Percentiles rank a stretch among this genome's conserved stretches.
Conservation (phyloP, 2,888 invertebrate genomes). For the Blomia tropicalis region DNA sequence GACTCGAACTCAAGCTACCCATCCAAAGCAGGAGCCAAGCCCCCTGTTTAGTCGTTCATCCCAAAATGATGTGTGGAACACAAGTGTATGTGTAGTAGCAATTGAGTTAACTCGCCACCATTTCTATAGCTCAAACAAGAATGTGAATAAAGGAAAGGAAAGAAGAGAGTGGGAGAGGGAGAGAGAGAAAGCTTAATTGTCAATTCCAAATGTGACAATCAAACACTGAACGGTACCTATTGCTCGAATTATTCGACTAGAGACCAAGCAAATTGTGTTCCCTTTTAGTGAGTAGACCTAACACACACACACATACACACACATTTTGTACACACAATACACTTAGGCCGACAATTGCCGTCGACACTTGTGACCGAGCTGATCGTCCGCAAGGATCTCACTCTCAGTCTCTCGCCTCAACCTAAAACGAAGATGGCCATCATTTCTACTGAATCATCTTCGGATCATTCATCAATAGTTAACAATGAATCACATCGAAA, state of each 20-base stretch:
- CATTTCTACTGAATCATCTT: neutral
- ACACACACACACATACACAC: too few species aligned
- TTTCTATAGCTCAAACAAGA: too few species aligned
- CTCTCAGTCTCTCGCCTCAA: too few species aligned
- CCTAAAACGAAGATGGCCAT: neutral
- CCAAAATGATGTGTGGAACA: neutral
- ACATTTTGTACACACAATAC: too few species aligned
- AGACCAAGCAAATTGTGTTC: neutral
- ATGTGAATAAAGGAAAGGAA: too few species aligned
- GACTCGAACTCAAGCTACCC: conserved; percentile 6
- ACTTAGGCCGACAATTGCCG: conserved; percentile 9
- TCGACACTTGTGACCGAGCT: conserved; percentile 11
- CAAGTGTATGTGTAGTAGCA: conserved; percentile 12
- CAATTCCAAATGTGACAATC: conserved; percentile 13
- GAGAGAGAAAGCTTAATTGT: neutral
- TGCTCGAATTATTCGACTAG: neutral
- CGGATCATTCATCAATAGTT: too few species aligned
- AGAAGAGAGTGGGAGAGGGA: too few species aligned
- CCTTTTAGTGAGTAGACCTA: too few species aligned
- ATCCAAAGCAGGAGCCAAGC: conserved; percentile 8
- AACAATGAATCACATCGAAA: neutral
- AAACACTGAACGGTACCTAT: conserved; percentile 10
- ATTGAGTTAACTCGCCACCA: conserved; percentile 14
- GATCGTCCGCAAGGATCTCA: too few species aligned
- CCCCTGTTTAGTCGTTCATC: neutral